Percentiles rank a stretch among this genome's conserved stretches.
Conservation (phyloP, 2,888 invertebrate genomes). For the Hoplodrina ambigua region DNA sequence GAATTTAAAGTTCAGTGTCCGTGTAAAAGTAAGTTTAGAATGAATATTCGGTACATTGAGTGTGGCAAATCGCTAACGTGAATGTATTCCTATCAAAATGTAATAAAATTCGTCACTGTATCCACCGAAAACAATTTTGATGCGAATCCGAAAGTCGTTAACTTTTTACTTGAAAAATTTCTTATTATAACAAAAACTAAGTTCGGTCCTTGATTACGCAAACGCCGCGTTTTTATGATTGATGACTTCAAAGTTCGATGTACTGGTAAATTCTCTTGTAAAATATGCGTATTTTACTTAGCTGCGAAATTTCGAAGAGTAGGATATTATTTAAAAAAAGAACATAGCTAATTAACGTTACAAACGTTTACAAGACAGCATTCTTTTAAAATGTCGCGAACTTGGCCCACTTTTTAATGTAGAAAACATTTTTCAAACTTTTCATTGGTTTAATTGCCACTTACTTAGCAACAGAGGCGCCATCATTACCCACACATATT, state of each 20-base stretch:
- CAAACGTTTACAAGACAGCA: constrained; percentile 7
- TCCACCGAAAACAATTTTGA: constrained; percentile 23
- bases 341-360: constrained; percentile 20
- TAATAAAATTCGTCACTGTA: constrained; percentile 50
- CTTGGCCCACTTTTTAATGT: constrained; percentile 27
- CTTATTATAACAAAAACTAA: constrained; percentile 60
- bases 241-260: constrained; percentile 57
- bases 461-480: constrained; percentile 9
- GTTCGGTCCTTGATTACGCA: constrained; percentile 47
- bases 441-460: not conserved
- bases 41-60: constrained; percentile 30
- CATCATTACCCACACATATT: constrained; percentile 17
- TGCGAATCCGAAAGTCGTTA: constrained; percentile 47
- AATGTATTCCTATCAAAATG: constrained; percentile 49
- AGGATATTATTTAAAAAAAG: constrained; percentile 12
- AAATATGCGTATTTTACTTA: constrained; percentile 4
- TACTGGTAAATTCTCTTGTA: constrained; percentile 35
- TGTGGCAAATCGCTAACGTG: constrained; percentile 41
- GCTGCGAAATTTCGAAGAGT: not conserved
- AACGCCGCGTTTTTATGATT: constrained; percentile 60
- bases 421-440: constrained; percentile 10
- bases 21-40: constrained; percentile 14
- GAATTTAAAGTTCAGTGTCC: constrained; percentile 20
- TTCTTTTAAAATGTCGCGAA: constrained; percentile 29
- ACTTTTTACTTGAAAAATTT: constrained; percentile 48